Evolutionary conservation across 2,113 vertebrate genomes (phyloP).

Genomic region (Oreocharis arfaki): DNA sequence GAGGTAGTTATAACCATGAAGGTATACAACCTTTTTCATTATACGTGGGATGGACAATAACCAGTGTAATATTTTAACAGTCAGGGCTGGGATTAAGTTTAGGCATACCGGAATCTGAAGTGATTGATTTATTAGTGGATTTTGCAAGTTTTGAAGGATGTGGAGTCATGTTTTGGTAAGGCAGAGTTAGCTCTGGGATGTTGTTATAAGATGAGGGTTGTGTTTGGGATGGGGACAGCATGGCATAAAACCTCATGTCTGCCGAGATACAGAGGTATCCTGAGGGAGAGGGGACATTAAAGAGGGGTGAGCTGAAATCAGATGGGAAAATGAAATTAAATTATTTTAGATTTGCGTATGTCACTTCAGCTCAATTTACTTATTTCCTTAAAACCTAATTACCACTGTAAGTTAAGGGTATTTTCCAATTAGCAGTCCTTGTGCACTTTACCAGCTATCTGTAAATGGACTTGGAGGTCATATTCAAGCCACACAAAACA

Average conservation of each 20-base stretch:
- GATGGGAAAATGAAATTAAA: neutral
- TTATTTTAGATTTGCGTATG: neutral
- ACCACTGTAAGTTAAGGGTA: neutral
- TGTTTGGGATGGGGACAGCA: neutral
- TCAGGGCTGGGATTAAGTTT: neutral
- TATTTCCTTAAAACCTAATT: neutral
- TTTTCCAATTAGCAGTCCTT: neutral
- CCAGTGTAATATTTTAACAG: neutral
- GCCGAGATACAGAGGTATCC: neutral
- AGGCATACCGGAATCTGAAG: neutral
- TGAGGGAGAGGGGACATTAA: neutral
- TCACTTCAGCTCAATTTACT: neutral
- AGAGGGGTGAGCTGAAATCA: neutral
- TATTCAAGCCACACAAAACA: neutral
- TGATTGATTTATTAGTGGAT: neutral
- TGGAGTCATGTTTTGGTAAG: neutral
- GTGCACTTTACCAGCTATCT: neutral
- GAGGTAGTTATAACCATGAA: neutral
- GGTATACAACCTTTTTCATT: accelerated
- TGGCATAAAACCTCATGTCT: neutral
- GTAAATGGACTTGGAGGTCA: neutral
- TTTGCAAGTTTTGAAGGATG: neutral
- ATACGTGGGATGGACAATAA: neutral
- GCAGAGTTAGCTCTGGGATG: neutral
- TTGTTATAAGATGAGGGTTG: neutral